These are phyloP conservation scores for Scaptomyza polygonia DNA, from an alignment of 2,888 invertebrate genomes.

Conservation along the genomic window DNA sequence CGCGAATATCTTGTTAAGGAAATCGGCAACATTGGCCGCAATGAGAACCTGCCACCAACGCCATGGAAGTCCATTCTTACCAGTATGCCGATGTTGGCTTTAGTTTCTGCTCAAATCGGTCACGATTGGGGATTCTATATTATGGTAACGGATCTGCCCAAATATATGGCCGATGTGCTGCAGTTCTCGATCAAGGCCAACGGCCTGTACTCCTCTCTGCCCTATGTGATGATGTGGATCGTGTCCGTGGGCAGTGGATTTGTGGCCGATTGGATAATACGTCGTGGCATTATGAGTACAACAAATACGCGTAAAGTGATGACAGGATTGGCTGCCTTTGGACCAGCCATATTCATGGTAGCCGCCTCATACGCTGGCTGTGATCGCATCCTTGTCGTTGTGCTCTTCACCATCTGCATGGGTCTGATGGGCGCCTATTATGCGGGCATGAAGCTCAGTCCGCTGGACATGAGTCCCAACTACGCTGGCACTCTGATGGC, in stretches of 20 bases:
- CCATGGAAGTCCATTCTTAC: conserved; percentile 90
- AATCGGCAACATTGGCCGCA: conserved; percentile 86
- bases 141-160: conserved; percentile 88
- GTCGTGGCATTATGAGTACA: conserved; percentile 85
- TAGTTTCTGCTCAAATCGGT: conserved; percentile 90
- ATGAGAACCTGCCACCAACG: conserved; percentile 86
- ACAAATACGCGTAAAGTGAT: conserved; percentile 85
- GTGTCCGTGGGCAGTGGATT: conserved; percentile 87
- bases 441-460: conserved; percentile 89
- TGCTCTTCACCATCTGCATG: conserved; percentile 88
- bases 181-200: conserved; percentile 87
- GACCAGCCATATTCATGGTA: conserved; percentile 88
- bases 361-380: conserved; percentile 89
- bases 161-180: conserved; percentile 87
- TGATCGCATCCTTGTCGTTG: conserved; percentile 86
- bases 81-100: conserved; percentile 89
- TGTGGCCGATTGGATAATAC: conserved; percentile 89
- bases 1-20: conserved; percentile 88
- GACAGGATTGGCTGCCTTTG: conserved; percentile 89
- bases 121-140: conserved; percentile 89
- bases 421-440: conserved; percentile 89
- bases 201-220: conserved; percentile 87
- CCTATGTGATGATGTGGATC: conserved; percentile 87
- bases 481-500: conserved; percentile 89
- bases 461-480: conserved; percentile 88